Evolutionary conservation across 2,113 vertebrate species (phyloP), one percentile per base, ranked within the genome.

Genomic region (Drymodes brunneopygia): DNA sequence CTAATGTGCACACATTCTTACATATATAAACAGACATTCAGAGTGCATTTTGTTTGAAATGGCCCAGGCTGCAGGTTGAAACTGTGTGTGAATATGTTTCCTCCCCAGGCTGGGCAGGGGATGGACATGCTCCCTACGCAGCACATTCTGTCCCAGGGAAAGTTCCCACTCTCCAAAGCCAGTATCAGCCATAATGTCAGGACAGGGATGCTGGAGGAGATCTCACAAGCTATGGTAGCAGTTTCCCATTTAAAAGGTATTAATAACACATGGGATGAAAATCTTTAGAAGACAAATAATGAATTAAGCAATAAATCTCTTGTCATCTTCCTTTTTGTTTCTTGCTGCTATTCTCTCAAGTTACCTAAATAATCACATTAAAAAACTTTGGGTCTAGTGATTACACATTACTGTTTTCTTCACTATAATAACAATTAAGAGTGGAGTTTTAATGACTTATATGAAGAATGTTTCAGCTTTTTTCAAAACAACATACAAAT

Each of bases 71-170:
- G 64, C 9, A 54, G 33, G 35, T 54, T 35, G 38, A 83, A 31
- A 14, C 27, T 19, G 2, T 0, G 0, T 35, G 28, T 8, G 23
- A 48, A 5, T 10, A 19, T 13, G 35, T 21, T 25, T 38, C 2
- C 22, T 72, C 9, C 38, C 9, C 14, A n/a, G 61, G 31, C 21
- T 56, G 48, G 23, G 23, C 44, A 79, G 29, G 11, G 13, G 28
- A 70, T 2, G 0, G 22, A 72, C 36, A 51, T 2, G 0, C 6
- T 70, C 13, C 35, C 23, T 36, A 14, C 10, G 4, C 11, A 40
- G 27, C 25, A 53, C n/a, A 57, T 8, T 27, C 21, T 80, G 15
- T 10, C 28, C 15, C 17, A 66, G 29, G 5, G 16, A 4, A 36
- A 48, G 17, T 25, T 62, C 9, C 33, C 42, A 44, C 9, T 15